Base-by-base conservation (phyloP, 2,888 invertebrate genomes). In the Geotrupes spiniger region DNA sequence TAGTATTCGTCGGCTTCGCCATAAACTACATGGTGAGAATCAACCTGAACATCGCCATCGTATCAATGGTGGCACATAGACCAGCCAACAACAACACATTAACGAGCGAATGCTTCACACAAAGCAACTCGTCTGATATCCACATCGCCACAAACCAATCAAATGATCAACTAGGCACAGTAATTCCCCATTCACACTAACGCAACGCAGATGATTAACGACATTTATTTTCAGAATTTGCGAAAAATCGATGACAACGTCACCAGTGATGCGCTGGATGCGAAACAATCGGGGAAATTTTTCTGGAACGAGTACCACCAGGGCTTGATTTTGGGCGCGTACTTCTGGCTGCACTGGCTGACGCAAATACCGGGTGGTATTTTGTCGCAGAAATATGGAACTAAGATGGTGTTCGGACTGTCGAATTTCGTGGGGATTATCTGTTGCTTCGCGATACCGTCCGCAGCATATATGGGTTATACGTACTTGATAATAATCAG, bases 341-440 rank as follows among this genome's bases (percentile, higher is more conserved):
- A 85, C 64, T 89, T 84, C 67, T 87, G 84, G 82, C 70, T 85
- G 1, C 86, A 88, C 62, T 84, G 86, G 79, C 37, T 81, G 0
- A 79, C 82, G 0, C 87, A 88, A 70, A 71, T 88, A 25, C 87
- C 87, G 1, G 88, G 87, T 17, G 88, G 87, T 17, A 71, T 84
- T 46, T 62, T 87, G 40, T 83, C 86, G 0, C 78, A 80, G 47
- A 79, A 78, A 55, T 84, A 82, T 62, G 88, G 89, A 1, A 85
- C 87, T 0, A 88, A 88, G 66, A 63, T 80, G 28, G 73, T 89
- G 9, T 87, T 85, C 62, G 89, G 88, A 0, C 64, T 81, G 21
- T 78, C 84, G 1, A 82, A 88, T 64, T 75, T 84, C 6, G 61
- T 78, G 1, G 82, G 84, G 0, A 80, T 83, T 2, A 59, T 85